These are phyloP conservation scores for Argyresthia albistria DNA, from an alignment of 2,888 invertebrate genomes.

Conservation along the genomic window DNA sequence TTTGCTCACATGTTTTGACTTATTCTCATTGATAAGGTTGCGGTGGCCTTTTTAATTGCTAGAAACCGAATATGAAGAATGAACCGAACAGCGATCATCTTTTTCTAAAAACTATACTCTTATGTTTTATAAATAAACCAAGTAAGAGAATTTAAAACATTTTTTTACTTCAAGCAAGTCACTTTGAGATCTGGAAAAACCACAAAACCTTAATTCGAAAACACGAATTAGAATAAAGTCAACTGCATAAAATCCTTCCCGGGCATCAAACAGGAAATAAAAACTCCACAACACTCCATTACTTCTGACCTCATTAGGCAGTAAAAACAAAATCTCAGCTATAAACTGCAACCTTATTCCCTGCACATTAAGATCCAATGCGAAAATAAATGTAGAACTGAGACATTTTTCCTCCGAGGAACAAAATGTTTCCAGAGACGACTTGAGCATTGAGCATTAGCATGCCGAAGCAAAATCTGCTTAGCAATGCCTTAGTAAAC, in stretches of 20 bases:
- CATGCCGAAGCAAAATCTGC: slow-evolving; percentile 44
- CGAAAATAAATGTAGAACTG: background rate
- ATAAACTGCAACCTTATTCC: background rate
- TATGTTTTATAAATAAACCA: background rate
- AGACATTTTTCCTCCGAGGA: slow-evolving; percentile 1
- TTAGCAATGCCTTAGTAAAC: slow-evolving; percentile 45
- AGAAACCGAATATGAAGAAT: too few relatives aligned
- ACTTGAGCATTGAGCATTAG: slow-evolving; percentile 31
- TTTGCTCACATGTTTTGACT: too few relatives aligned
- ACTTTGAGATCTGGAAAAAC: background rate
- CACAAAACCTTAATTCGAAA: too few relatives aligned
- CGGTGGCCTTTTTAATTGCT: too few relatives aligned
- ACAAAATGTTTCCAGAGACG: background rate
- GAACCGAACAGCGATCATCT: too few relatives aligned
- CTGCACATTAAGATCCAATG: background rate
- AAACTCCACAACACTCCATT: slow-evolving; percentile 39
- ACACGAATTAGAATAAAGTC: slow-evolving; percentile 2
- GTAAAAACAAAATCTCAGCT: slow-evolving; percentile 1
- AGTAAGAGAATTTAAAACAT: too few relatives aligned
- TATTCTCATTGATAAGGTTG: too few relatives aligned
- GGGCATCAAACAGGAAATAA: slow-evolving; percentile 27
- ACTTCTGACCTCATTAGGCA: slow-evolving; percentile 31
- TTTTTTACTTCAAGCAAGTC: too few relatives aligned
- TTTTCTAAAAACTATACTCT: too few relatives aligned
- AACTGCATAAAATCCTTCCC: background rate